phyloP scores from a whole-genome alignment of 2,113 vertebrate species.

The Climacteris rufus region DNA sequence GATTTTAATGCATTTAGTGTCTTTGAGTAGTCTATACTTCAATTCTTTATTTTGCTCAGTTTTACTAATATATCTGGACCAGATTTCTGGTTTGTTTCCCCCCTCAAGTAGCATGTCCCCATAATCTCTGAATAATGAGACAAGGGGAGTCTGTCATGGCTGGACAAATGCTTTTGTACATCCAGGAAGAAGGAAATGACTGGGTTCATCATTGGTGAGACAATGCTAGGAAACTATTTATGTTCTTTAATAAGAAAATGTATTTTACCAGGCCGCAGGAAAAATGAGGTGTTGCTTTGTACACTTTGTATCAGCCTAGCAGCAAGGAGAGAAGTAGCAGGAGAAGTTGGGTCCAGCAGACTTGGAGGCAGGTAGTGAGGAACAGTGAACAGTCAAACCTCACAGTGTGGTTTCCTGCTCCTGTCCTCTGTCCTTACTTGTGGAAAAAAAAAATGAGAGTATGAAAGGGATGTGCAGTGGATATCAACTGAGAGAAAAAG shows the following conservation, averaged over 20 bases:
- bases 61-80: not conserved
- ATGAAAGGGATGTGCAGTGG: not conserved
- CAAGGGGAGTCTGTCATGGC: not conserved
- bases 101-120: not conserved
- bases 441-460: not conserved
- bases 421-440: not conserved
- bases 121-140: not conserved
- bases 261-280: not conserved
- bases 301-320: not conserved
- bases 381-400: not conserved
- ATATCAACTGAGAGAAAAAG: not conserved
- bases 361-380: not conserved
- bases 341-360: not conserved
- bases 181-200: slow-evolving; percentile 32
- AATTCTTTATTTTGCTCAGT: not conserved
- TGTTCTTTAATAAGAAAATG: not conserved
- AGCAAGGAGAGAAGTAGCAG: not conserved
- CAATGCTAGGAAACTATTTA: slow-evolving; percentile 31
- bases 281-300: not conserved
- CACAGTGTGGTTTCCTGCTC: not conserved
- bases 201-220: not conserved
- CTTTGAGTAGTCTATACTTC: not conserved
- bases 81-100: not conserved
- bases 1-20: not conserved
- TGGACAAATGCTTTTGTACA: not conserved